Percentiles rank a stretch among this genome's conserved stretches.
Conservation (phyloP, 1,140 invertebrate species). For the Panagrolaimus sp. region DNA sequence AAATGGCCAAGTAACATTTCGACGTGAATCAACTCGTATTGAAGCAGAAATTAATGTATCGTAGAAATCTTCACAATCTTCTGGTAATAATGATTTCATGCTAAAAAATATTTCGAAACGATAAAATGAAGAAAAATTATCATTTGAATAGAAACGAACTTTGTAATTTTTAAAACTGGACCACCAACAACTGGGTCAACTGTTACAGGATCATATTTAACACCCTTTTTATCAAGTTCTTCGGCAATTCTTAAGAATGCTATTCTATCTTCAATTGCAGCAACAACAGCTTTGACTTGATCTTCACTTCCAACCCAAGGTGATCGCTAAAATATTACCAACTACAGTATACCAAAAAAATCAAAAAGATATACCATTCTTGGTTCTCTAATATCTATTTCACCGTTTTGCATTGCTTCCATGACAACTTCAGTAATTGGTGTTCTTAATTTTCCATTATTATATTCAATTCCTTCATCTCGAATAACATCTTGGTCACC, state of each 20-base stretch:
- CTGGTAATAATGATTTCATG: background rate
- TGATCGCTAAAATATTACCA: background rate
- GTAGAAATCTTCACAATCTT: background rate
- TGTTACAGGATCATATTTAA: background rate
- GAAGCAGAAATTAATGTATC: background rate
- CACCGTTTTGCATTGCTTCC: too few species aligned
- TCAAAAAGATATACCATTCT: background rate
- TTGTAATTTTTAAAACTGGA: background rate
- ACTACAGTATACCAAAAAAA: background rate
- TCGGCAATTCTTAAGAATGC: background rate
- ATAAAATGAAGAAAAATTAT: background rate
- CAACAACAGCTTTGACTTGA: constrained; percentile 1
- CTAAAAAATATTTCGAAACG: background rate
- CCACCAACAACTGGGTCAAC: background rate
- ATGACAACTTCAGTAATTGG: too few species aligned
- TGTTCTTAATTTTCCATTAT: too few species aligned
- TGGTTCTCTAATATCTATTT: too few species aligned
- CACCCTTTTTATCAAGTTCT: background rate
- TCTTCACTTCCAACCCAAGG: background rate
- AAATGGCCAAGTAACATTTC: background rate
- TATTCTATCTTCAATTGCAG: background rate
- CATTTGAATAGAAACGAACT: too few species aligned
- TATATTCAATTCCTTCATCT: too few species aligned
- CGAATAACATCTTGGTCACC: too few species aligned
- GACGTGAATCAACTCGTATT: background rate